Base-by-base conservation (phyloP, 2,888 invertebrate species). In the Drosophila maculinotata region DNA sequence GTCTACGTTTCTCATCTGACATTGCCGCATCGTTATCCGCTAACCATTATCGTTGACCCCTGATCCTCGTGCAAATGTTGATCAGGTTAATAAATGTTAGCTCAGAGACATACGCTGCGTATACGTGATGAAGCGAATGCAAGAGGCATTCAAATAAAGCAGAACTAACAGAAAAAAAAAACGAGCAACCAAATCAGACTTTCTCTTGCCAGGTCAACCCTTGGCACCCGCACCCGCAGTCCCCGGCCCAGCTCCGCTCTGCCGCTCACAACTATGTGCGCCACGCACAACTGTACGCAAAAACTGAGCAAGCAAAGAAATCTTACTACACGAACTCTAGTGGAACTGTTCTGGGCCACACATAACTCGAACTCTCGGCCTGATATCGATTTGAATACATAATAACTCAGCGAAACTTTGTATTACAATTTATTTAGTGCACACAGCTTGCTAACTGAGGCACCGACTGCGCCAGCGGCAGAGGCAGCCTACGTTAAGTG, bases 371-470 rank as follows among this genome's bases (percentile, higher is more conserved):
- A 64, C 56, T 69, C 58, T 68, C 63, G 63, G 65, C 67, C 66
- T 63, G 71, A 76, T 82, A 85, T 87, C 82, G 87, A 87, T 83
- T 82, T 82, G 83, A 83, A 82, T 83, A 85, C 86, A 86, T 85
- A 76, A 87, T 79, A 79, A 86, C 86, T 83, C 84, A 67, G 75
- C 69, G 80, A 79, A 87, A 87, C 86, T 87, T 86, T 83, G 86
- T 87, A 81, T 71, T 87, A 84, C 87, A 82, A 87, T 81, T 81
- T 87, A 87, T 71, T 82, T 73, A 83, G 80, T 86, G 87, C 84
- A 83, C 83, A 73, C 52, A 48, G 31, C 54, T 60, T 42, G 64
- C 59, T 42, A 35, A 47, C 36, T 36, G 53, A 31, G 42, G 52
- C 63, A 65, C 6, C 35, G n/a, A 3, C 30, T 12, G 10, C 33